Evolutionary conservation across 2,797 vertebrate genomes (phyloP), one percentile per base, ranked within the genome.

Genomic region (Halcyon leucocephala): DNA sequence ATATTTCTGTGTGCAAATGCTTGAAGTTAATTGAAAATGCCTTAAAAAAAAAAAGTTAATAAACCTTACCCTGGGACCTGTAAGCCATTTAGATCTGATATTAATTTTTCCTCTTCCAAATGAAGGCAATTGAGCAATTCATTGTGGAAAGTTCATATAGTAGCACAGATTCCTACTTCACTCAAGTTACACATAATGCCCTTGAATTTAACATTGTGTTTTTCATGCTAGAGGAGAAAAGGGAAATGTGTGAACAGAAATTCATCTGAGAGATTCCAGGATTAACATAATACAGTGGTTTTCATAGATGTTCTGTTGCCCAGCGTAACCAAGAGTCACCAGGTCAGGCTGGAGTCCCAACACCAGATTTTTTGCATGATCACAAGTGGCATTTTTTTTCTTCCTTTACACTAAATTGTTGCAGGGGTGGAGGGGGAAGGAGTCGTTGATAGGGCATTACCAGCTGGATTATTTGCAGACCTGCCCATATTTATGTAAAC

Each of bases 131-230:
- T 10, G 66, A 84, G 25, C 16, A 31, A 39, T 42, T 64, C 19
- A 14, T 2, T 20, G 35, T 4, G 9, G 49, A 12, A 76, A 72
- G 55, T 24, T 86, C 37, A 17, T 12, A 4, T 1, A 26, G n/a
- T 0, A 49, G 42, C 49, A 55, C 37, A 48, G 25, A n/a, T 15
- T 22, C 12, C 2, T 13, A 28, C 49, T 35, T 67, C 41, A 10
- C 41, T 71, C 26, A 60, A 3, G 13, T 70, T 54, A 15, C 4
- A 20, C 10, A 0, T 15, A 9, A 13, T 39, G n/a, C 17, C 52
- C 49, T 3, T 3, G 15, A 67, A 46, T 70, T 86, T 13, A 25
- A 35, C 16, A 4, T 21, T 1, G 0, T 1, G 4, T 3, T 72
- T 24, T 42, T n/a, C 28, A 4, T 19, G n/a, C 24, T 18, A 6